These are phyloP conservation scores for Podarcis raffonei DNA, from an alignment of 2,113 vertebrate species.

Conservation along the genomic window DNA sequence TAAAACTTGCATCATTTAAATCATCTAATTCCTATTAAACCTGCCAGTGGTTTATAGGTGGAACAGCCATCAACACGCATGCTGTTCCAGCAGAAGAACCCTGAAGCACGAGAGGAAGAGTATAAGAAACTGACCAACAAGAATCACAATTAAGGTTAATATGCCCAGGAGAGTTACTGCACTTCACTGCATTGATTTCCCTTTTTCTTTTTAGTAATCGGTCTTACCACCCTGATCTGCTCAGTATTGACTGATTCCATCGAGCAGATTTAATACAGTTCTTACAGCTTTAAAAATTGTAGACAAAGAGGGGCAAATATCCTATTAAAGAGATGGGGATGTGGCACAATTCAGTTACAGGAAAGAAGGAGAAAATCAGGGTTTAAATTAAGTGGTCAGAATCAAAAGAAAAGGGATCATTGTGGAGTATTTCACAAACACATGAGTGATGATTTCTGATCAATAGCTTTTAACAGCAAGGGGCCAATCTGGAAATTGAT, in stretches of 20 bases:
- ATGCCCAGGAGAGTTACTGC: background rate
- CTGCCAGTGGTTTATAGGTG: background rate
- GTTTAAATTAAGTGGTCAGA: background rate
- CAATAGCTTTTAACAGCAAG: slow-evolving; percentile 10
- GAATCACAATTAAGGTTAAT: background rate
- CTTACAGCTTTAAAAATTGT: background rate
- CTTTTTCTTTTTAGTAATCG: background rate
- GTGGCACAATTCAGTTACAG: background rate
- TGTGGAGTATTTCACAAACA: background rate
- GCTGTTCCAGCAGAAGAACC: background rate
- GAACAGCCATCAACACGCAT: background rate
- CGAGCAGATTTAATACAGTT: background rate
- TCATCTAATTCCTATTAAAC: background rate
- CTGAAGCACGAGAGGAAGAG: background rate
- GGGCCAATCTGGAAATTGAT: slow-evolving; percentile 13
- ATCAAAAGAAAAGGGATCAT: background rate
- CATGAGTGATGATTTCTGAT: slow-evolving; percentile 18
- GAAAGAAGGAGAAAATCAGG: background rate
- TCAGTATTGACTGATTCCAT: background rate
- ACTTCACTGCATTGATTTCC: background rate
- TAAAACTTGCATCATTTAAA: background rate
- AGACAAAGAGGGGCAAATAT: background rate
- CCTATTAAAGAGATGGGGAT: background rate
- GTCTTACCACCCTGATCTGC: background rate
- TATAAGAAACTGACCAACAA: background rate